A percentile compares a stretch with the other conserved stretches of the same genome.
Evolutionary conservation across 2,113 vertebrate genomes (phyloP).

Genomic region (Delphinapterus leucas): DNA sequence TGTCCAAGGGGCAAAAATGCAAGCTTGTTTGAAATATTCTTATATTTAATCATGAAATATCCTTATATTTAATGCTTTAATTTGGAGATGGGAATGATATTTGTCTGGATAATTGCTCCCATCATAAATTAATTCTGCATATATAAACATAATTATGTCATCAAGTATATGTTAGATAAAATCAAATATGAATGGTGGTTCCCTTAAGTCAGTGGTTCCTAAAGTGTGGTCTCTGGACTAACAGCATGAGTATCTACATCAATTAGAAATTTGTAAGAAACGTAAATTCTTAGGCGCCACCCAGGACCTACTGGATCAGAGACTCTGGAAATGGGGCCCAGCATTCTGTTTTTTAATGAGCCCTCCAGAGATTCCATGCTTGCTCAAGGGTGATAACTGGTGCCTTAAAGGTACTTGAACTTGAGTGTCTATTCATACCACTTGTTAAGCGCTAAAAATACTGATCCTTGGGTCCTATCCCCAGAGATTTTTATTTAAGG

Average conservation of each 20-base stretch:
- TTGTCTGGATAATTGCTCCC: not conserved
- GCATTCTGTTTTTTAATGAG: not conserved
- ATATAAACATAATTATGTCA: not conserved
- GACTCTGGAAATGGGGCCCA: not conserved
- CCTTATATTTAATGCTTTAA: not conserved
- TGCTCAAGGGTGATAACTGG: not conserved
- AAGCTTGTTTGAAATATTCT: not conserved
- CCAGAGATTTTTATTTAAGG: not conserved
- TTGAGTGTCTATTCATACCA: not conserved
- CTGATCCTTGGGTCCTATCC: not conserved
- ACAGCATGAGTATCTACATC: not conserved
- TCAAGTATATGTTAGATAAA: not conserved
- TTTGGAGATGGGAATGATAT: not conserved
- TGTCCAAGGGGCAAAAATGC: not conserved
- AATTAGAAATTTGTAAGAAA: not conserved
- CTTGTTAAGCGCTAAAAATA: not conserved
- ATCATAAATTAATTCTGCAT: not conserved
- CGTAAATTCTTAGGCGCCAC: rapidly evolving
- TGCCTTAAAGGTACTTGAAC: not conserved
- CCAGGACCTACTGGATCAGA: not conserved
- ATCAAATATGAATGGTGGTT: not conserved
- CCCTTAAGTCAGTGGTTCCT: not conserved
- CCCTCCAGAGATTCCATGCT: not conserved
- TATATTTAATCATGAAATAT: not conserved
- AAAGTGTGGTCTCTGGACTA: not conserved